Base-by-base conservation (phyloP, 1,140 invertebrate species). In the Littorina saxatilis region DNA sequence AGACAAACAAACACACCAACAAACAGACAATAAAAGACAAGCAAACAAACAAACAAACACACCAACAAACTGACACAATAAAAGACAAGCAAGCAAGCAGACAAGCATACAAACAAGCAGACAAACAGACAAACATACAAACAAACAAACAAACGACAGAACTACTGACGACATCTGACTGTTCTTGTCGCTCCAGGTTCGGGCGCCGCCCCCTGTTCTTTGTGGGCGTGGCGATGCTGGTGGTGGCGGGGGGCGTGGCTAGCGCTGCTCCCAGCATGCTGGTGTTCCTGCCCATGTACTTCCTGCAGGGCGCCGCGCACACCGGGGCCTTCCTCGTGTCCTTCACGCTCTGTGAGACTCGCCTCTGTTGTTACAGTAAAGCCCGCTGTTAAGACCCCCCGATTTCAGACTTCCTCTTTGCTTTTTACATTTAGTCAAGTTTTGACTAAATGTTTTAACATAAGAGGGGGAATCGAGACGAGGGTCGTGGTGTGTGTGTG, bases 251-350 rank as follows among this genome's bases (percentile, higher is more conserved):
- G 17, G 72, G 77, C n/a, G 82, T 85, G 5, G 84, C 83, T 0
- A 52, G 84, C 7, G 70, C 80, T 17, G 74, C 87, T 15, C 86
- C 83, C 1, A 83, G 82, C 47, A 85, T 85, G 47, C 73, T 78
- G n/a, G 80, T 85, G 4, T 88, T 88, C 61, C 75, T 87, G 15
- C 83, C 83, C 9, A 80, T 87, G 63, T 87, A 86, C 63, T 86
- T 88, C 55, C 37, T 87, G 40, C 83, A 85, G 72, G 87, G 87
- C 9, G 83, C 85, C 17, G 82, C 84, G 29, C 88, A 87, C 58
- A 86, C 84, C 7, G 85, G 80, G 15, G 75, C 83, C 9, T 88
- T 87, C 55, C 74, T 88, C 11, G 82, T 85, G 0, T 81, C 86
- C 52, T 88, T 83, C 77, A 87, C 88, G 2, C 50, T 89, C 29